Evolutionary conservation across 2,797 vertebrate species (phyloP).

Genomic region (Intellagama lesueurii): DNA sequence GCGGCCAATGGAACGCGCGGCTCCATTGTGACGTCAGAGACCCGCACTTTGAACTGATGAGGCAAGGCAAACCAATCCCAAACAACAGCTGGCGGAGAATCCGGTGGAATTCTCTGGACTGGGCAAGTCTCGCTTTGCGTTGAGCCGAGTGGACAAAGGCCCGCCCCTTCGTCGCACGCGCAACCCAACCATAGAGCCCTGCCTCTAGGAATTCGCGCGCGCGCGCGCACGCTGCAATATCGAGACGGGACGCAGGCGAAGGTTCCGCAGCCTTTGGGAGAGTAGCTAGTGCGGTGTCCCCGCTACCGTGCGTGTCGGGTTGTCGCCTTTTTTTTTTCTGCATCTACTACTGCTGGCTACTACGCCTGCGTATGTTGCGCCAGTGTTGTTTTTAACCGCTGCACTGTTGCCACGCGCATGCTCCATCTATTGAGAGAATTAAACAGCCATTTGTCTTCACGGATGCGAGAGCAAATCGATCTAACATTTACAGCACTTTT

Average conservation of each 20-base stretch:
- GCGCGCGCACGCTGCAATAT: no score
- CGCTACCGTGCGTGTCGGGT: not conserved
- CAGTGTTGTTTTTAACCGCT: not conserved
- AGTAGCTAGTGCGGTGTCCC: not conserved
- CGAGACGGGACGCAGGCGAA: not conserved
- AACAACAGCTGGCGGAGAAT: not conserved
- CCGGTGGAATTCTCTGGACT: not conserved
- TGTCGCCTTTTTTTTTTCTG: no score
- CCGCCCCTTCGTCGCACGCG: not conserved
- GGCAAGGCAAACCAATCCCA: not conserved
- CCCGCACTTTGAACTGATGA: slow-evolving; percentile 28
- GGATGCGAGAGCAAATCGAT: not conserved
- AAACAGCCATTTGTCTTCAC: not conserved
- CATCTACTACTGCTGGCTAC: not conserved
- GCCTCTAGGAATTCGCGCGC: no score
- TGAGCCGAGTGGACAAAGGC: not conserved
- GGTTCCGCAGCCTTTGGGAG: not conserved
- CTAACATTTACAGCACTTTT: not conserved
- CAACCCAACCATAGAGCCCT: not conserved
- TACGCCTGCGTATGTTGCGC: not conserved
- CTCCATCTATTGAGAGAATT: not conserved
- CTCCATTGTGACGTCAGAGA: not conserved
- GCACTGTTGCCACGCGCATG: not conserved
- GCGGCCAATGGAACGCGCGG: slow-evolving; percentile 24
- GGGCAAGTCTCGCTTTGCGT: not conserved